A percentile compares a stretch with the other conserved stretches of the same genome.
These are phyloP conservation scores for Caracal caracal DNA, from an alignment of 2,113 vertebrate genomes.

Conservation along the genomic window DNA sequence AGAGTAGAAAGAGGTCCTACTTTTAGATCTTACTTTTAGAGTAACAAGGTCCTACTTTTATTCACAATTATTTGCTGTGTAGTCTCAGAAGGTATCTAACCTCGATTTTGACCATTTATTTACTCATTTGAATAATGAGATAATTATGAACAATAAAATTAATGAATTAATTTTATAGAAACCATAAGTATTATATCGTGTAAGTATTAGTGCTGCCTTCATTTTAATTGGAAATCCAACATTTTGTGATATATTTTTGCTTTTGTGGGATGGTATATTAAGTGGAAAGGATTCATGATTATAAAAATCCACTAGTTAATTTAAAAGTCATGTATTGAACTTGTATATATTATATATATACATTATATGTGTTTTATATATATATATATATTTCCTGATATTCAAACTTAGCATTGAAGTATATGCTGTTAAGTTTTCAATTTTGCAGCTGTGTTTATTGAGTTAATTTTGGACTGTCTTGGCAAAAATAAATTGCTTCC, in stretches of 20 bases:
- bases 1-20: neutral
- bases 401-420: conserved; percentile 63
- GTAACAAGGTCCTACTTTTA: neutral
- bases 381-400: neutral
- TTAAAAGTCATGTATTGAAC: conserved; percentile 52
- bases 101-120: neutral
- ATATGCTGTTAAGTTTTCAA: conserved; percentile 71
- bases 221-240: neutral
- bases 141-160: neutral
- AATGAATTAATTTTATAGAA: neutral
- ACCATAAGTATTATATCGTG: neutral
- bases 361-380: neutral
- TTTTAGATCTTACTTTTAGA: no score
- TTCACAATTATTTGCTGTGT: neutral
- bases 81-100: neutral
- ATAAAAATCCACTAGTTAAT: neutral
- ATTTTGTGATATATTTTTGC: neutral
- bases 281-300: neutral
- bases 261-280: neutral
- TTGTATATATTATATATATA: neutral
- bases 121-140: neutral
- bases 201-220: neutral
- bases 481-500: conserved; percentile 75
- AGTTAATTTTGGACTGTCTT: conserved; percentile 75
- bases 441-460: conserved; percentile 82